These are phyloP conservation scores for Pachycephus smyrnensis DNA, from an alignment of 2,888 invertebrate species.

Conservation along the genomic window DNA sequence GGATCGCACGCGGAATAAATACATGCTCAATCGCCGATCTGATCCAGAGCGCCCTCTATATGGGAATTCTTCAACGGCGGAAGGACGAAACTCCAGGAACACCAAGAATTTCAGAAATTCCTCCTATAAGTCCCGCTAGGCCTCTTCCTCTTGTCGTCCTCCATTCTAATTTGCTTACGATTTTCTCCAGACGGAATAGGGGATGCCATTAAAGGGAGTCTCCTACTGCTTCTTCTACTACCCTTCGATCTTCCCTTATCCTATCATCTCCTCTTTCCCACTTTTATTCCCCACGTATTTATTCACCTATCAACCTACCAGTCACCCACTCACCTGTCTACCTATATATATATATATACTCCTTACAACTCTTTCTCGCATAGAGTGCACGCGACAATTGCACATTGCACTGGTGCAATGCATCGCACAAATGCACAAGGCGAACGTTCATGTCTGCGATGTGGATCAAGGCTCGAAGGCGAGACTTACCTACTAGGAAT, in stretches of 20 bases:
- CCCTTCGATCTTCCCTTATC: slow-evolving; percentile 20
- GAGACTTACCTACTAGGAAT: slow-evolving; percentile 51
- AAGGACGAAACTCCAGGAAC: not conserved
- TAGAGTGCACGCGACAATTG: not conserved
- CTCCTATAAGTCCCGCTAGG: slow-evolving; percentile 34
- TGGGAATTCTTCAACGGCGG: slow-evolving; percentile 51
- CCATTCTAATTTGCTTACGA: not conserved
- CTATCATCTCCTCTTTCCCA: not conserved
- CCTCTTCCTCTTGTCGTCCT: slow-evolving; percentile 10
- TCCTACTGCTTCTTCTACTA: slow-evolving; percentile 6
- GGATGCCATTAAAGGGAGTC: slow-evolving; percentile 5
- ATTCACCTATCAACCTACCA: not conserved
- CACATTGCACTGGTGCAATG: not conserved
- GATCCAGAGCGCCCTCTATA: slow-evolving; percentile 36
- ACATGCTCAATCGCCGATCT: slow-evolving; percentile 40
- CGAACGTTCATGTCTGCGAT: slow-evolving; percentile 31
- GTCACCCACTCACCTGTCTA: not conserved
- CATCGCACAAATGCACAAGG: not conserved
- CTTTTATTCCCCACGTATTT: slow-evolving; percentile 2
- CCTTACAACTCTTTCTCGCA: not conserved
- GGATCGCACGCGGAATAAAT: slow-evolving; percentile 38
- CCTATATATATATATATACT: not conserved
- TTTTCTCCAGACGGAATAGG: not conserved
- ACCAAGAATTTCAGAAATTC: not conserved
- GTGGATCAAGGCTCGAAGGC: slow-evolving; percentile 55